phyloP scores from a whole-genome alignment of 2,888 invertebrate genomes.

The Epinotia nisella region DNA sequence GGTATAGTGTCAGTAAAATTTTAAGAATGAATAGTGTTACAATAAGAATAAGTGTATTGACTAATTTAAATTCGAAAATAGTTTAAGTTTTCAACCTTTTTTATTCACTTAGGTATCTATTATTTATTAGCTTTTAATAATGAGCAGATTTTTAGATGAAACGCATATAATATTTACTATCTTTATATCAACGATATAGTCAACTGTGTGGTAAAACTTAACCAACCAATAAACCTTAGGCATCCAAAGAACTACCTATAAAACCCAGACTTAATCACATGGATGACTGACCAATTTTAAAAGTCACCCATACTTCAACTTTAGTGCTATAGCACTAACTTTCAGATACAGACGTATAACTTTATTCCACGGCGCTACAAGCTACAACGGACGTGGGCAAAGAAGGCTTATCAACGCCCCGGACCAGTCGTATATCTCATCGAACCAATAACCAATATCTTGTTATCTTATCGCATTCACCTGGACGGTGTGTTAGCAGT shows the following conservation, averaged over 20 bases:
- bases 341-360: slow-evolving; percentile 28
- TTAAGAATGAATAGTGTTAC: background rate
- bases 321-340: slow-evolving; percentile 19
- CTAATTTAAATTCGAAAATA: background rate
- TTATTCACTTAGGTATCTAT: background rate
- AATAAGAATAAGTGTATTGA: background rate
- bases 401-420: slow-evolving; percentile 37
- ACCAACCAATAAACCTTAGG: background rate
- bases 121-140: too few species aligned
- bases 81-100: background rate
- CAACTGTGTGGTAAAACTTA: slow-evolving; percentile 5
- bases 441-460: slow-evolving; percentile 38
- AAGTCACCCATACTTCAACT: slow-evolving; percentile 8
- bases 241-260: slow-evolving; percentile 24
- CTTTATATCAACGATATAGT: background rate
- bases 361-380: slow-evolving; percentile 11
- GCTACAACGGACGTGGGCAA: slow-evolving; percentile 20
- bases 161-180: too few species aligned
- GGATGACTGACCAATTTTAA: slow-evolving; percentile 26
- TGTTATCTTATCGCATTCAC: slow-evolving; percentile 44
- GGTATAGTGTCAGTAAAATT: too few species aligned
- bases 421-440: slow-evolving; percentile 36
- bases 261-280: slow-evolving; percentile 34
- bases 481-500: slow-evolving; percentile 50
- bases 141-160: background rate